Conservation (phyloP, 2,113 vertebrate genomes). For the Trichomycterus rosablanca region DNA sequence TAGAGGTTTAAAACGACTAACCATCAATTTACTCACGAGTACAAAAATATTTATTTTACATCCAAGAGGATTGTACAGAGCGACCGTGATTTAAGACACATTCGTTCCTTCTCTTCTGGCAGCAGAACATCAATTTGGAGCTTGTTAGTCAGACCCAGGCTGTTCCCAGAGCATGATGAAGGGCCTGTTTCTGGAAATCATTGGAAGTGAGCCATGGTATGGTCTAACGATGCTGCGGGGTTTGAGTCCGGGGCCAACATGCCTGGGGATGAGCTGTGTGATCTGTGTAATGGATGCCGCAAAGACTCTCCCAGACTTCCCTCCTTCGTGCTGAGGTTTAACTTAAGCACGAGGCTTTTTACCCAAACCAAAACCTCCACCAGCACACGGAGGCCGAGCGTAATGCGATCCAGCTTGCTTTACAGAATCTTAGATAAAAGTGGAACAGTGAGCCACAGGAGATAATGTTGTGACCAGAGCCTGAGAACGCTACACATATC, state of each 20-base stretch:
- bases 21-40: conserved; percentile 2
- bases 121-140: conserved; percentile 17
- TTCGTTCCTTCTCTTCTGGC: conserved; percentile 3
- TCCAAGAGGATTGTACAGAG: conserved; percentile 4
- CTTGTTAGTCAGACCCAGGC: conserved; percentile 15
- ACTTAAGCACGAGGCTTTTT: not conserved
- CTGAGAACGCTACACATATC: conserved; percentile 1
- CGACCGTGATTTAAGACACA: conserved; percentile 18
- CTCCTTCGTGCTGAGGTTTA: conserved; percentile 13
- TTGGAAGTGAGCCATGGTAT: conserved; percentile 27
- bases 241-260: conserved; percentile 29
- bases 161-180: conserved; percentile 26
- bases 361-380: not conserved
- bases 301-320: conserved; percentile 8
- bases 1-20: no score
- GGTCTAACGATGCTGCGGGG: conserved; percentile 37
- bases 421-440: no score
- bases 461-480: not conserved
- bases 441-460: not conserved
- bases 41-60: conserved; percentile 18
- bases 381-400: not conserved
- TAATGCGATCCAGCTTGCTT: not conserved
- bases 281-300: conserved; percentile 26
- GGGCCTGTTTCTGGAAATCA: conserved; percentile 27
- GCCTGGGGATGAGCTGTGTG: conserved; percentile 34